A percentile compares a stretch with the other conserved stretches of the same genome.
These are phyloP conservation scores for Bombus huntii DNA, from an alignment of 1,140 invertebrate genomes.

Conservation along the genomic window DNA sequence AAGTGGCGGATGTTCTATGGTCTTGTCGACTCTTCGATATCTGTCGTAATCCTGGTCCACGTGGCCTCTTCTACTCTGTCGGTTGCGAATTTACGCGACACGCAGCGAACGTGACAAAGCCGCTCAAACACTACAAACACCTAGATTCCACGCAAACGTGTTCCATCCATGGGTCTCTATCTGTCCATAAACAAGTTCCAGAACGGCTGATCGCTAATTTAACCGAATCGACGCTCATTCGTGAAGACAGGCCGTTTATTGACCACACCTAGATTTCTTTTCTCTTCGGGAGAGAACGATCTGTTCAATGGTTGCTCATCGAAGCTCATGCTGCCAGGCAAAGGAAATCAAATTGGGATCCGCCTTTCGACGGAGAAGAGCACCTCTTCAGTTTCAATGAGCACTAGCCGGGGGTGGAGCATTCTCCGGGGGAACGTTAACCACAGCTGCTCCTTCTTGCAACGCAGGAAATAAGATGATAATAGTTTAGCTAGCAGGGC, in stretches of 20 bases:
- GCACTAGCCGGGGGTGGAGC: constrained; percentile 56
- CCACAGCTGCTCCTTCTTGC: constrained; percentile 22
- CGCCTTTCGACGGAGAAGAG: constrained; percentile 67
- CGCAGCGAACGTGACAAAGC: background rate
- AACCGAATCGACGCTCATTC: background rate
- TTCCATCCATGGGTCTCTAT: background rate
- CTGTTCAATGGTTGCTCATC: too few relatives aligned
- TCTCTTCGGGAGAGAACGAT: background rate
- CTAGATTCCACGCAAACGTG: background rate
- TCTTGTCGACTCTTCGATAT: constrained; percentile 47
- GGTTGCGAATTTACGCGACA: constrained; percentile 15
- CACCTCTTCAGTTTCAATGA: constrained; percentile 68
- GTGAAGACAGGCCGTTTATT: background rate
- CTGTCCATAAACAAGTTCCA: background rate
- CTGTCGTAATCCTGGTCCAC: constrained; percentile 14
- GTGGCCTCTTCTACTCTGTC: background rate
- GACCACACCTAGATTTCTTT: constrained; percentile 19
- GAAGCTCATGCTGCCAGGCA: constrained; percentile 4
- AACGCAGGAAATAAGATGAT: constrained; percentile 18
- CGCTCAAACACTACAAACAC: too few relatives aligned
- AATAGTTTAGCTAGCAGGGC: background rate
- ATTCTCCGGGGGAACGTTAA: constrained; percentile 65
- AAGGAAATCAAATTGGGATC: constrained; percentile 72
- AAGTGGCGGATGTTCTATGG: constrained; percentile 75
- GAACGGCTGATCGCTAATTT: background rate